phyloP scores from a whole-genome alignment of 2,888 invertebrate species.

The Apamea monoglypha region DNA sequence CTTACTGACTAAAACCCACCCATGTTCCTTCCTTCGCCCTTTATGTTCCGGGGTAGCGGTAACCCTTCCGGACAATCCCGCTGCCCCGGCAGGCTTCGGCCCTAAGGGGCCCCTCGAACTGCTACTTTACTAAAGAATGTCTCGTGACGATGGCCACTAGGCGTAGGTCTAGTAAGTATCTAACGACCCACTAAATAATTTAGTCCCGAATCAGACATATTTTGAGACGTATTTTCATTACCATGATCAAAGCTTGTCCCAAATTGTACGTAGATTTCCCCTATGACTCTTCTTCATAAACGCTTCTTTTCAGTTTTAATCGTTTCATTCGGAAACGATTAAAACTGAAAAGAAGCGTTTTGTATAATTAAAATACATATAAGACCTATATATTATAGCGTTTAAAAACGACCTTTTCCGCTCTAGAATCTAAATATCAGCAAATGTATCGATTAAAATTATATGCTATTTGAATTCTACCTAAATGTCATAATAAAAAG shows the following conservation, averaged over 20 bases:
- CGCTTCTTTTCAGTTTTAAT: no score
- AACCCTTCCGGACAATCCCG: no score
- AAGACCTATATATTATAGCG: neutral
- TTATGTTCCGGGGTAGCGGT: no score
- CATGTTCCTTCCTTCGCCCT: no score
- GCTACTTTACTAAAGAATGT: conserved; percentile 38
- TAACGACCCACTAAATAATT: neutral
- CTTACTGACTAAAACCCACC: no score
- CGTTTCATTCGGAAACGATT: no score
- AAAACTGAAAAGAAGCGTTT: neutral
- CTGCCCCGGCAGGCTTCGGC: no score
- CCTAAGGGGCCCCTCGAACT: no score
- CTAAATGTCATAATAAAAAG: conserved; percentile 32
- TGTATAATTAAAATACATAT: neutral
- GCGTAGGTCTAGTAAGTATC: conserved; percentile 4
- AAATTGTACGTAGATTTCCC: neutral
- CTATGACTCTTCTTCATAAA: no score
- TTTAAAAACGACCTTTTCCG: neutral
- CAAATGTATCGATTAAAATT: conserved; percentile 20
- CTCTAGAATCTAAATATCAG: neutral
- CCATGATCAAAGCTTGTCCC: neutral
- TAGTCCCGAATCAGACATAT: neutral
- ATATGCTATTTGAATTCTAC: conserved; percentile 7
- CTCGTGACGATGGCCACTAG: conserved; percentile 9
- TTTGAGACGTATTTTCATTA: neutral